A percentile compares a stretch with the other conserved stretches of the same genome.
Conservation (phyloP, 2,888 invertebrate genomes). For the Apamea crenata region DNA sequence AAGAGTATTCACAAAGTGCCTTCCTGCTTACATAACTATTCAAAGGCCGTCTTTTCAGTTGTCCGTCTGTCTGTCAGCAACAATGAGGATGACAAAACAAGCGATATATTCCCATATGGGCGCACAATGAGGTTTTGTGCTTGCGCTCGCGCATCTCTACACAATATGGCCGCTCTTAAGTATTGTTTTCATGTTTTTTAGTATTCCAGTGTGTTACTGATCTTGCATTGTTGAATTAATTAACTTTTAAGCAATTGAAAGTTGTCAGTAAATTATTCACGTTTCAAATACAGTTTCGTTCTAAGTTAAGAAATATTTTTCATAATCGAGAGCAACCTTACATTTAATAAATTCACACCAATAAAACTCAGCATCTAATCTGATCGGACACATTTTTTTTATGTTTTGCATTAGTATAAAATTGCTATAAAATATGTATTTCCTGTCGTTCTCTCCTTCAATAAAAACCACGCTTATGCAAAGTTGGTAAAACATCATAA, state of each 20-base stretch:
- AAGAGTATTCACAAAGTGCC: constrained; percentile 72
- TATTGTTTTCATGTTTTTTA: constrained; percentile 80
- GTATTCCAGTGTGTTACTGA: constrained; percentile 62
- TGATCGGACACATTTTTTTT: constrained; percentile 43
- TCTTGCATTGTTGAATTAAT: constrained; percentile 58
- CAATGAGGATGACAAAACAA: constrained; percentile 89
- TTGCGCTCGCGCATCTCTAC: constrained; percentile 72
- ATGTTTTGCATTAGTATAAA: constrained; percentile 59
- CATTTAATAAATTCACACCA: constrained; percentile 45
- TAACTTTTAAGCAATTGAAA: constrained; percentile 50
- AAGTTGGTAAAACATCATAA: constrained; percentile 51
- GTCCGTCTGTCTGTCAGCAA: constrained; percentile 87
- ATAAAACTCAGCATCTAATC: constrained; percentile 44
- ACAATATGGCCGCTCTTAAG: constrained; percentile 76
- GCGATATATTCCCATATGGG: constrained; percentile 89
- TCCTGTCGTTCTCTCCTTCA: constrained; percentile 53
- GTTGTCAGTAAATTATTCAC: constrained; percentile 1
- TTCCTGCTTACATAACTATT: constrained; percentile 84
- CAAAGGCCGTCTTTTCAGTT: constrained; percentile 88
- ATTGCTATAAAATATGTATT: constrained; percentile 64
- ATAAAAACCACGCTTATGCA: constrained; percentile 65
- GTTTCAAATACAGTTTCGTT: constrained; percentile 2
- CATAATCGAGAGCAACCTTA: constrained; percentile 29
- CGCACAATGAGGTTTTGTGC: constrained; percentile 86
- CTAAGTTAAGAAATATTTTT: constrained; percentile 18